Percentiles rank a stretch among this genome's conserved stretches.
Evolutionary conservation across 2,797 vertebrate genomes (phyloP).

Genomic region (Pipistrellus pipistrellus): DNA sequence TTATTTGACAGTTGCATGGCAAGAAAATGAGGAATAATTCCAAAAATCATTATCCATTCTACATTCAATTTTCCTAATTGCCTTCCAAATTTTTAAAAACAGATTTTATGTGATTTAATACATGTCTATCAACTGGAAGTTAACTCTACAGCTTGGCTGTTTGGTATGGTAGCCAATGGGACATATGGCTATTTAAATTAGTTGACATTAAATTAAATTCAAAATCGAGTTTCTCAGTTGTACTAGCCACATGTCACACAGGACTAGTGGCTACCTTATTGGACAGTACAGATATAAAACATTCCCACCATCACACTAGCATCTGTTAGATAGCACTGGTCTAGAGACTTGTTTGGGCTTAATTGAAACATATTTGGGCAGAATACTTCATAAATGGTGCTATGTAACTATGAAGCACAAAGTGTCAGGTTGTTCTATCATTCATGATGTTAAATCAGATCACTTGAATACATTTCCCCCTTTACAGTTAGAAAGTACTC

Average conservation of each 20-base stretch:
- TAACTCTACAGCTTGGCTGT: not conserved
- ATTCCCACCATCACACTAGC: not conserved
- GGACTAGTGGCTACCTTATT: not conserved
- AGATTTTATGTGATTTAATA: not conserved
- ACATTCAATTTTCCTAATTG: not conserved
- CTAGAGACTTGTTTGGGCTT: not conserved
- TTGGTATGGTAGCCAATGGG: not conserved
- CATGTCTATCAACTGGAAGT: not conserved
- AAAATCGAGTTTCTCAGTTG: not conserved
- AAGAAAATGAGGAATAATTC: slow-evolving; percentile 10
- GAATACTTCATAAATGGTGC: not conserved
- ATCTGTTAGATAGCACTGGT: not conserved
- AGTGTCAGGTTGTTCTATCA: not conserved
- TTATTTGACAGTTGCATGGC: not conserved
- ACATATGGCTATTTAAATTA: not conserved
- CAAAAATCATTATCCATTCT: not conserved
- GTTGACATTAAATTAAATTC: not conserved
- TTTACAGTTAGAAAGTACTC: not conserved
- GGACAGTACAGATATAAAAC: not conserved
- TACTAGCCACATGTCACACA: fast-evolving
- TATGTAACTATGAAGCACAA: not conserved
- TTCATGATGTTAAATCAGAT: not conserved
- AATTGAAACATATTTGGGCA: not conserved
- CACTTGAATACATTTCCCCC: not conserved
- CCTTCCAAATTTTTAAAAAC: not conserved